phyloP scores from a whole-genome alignment of 64 coral and sea anemone species.

The Trachythela sp. region DNA sequence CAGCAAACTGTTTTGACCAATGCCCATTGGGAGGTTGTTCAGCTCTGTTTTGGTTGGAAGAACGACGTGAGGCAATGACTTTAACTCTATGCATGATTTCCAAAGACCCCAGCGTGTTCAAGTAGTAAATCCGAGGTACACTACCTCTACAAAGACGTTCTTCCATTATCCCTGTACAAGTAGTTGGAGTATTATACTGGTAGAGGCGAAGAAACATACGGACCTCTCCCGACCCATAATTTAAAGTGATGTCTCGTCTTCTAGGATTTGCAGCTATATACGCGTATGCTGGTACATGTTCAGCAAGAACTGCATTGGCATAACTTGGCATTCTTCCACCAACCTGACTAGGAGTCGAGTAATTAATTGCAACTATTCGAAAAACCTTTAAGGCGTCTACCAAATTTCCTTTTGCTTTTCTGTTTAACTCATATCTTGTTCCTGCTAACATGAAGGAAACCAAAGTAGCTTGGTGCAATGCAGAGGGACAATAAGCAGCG shows the following conservation, averaged over 20 bases:
- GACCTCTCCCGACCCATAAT: background rate
- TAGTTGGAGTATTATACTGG: background rate
- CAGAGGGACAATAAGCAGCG: constrained; percentile 50
- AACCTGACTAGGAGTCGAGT: too few species aligned
- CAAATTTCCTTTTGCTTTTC: constrained; percentile 30
- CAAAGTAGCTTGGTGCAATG: constrained; percentile 50
- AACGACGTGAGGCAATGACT: background rate
- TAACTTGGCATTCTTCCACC: constrained; percentile 70
- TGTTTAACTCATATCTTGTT: constrained; percentile 33
- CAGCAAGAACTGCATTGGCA: background rate
- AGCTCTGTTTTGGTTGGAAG: too few species aligned
- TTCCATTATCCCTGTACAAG: background rate
- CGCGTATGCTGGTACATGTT: constrained; percentile 52
- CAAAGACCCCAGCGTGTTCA: constrained; percentile 41
- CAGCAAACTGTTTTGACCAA: constrained; percentile 72
- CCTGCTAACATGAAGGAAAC: constrained; percentile 56
- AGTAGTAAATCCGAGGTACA: constrained; percentile 18
- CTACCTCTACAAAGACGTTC: background rate
- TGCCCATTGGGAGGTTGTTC: constrained; percentile 53
- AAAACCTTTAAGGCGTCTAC: constrained; percentile 50
- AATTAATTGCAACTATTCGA: constrained; percentile 48
- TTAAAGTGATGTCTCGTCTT: too few species aligned
- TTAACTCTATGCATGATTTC: constrained; percentile 37
- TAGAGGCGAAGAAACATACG: background rate
- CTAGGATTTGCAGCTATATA: constrained; percentile 39